Base-by-base conservation (phyloP, 1,140 invertebrate genomes). In the Procambarus clarkii region DNA sequence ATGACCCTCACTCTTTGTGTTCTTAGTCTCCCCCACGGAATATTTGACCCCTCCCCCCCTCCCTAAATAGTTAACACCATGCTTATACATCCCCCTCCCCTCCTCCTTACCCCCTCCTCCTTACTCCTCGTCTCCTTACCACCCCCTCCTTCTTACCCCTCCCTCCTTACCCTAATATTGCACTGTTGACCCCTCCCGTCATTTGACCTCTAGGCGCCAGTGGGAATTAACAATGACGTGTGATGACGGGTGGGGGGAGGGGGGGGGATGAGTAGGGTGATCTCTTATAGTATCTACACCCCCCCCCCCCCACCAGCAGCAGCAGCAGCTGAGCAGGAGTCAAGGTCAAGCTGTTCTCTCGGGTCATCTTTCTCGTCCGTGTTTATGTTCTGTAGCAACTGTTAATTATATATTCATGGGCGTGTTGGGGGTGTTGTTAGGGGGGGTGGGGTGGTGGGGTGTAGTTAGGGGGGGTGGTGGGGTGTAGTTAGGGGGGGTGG, bases 381-480 rank as follows among this genome's bases (percentile, higher is more conserved):
- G 54, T 80, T 80, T 80, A 80, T 54, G 24, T 80, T 80, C 48
- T 54, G 78, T 54, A n/a, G 46, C 78, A 80, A n/a, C 78, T 54
- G 54, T 80, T 80, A 80, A 80, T 80, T 80, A 80, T 80, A 80
- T 54, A 54, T 54, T 54, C 50, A 54, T 54, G 50, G 50, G 50
- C 0, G 2, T 8, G 50, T 54, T 5, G 50, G 50, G 50, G 50
- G n/a, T 54, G 50, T 54, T 5, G 50, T n/a, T n/a, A n/a, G n/a
- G n/a, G n/a, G n/a, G n/a, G n/a, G n/a, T n/a, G n/a, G n/a, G n/a
- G n/a, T n/a, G n/a, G n/a, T n/a, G n/a, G n/a, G n/a, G n/a, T n/a
- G n/a, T n/a, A n/a, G n/a, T n/a, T n/a, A n/a, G n/a, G n/a, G n/a
- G n/a, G n/a, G n/a, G n/a, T n/a, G n/a, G n/a, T n/a, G n/a, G n/a